These are phyloP conservation scores for Spheniscus humboldti DNA, from an alignment of 2,797 vertebrate genomes.

Conservation along the genomic window DNA sequence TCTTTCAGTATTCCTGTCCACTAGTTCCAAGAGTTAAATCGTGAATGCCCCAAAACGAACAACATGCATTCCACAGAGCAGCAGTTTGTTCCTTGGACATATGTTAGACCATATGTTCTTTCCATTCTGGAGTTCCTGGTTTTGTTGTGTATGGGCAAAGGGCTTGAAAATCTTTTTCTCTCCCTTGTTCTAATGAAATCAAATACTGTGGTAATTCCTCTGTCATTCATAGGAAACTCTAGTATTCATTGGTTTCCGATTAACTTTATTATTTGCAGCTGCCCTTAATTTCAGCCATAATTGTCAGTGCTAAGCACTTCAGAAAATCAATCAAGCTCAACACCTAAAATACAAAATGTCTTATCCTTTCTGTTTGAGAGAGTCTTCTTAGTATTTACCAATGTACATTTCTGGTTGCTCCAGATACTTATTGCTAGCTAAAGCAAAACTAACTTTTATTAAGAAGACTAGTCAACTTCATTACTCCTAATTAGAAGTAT, in stretches of 20 bases:
- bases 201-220: not conserved
- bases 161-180: not conserved
- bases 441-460: not conserved
- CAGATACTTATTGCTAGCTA: not conserved
- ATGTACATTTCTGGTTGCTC: not conserved
- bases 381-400: not conserved
- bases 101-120: slow-evolving; percentile 17
- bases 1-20: not conserved
- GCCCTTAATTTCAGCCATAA: not conserved
- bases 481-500: not conserved
- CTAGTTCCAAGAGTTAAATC: not conserved
- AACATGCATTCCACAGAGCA: not conserved
- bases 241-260: not conserved
- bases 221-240: not conserved
- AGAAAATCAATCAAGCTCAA: not conserved
- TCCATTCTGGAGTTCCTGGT: not conserved
- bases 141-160: not conserved
- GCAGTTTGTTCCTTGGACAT: slow-evolving; percentile 8
- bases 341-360: not conserved
- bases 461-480: not conserved
- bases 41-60: not conserved
- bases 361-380: not conserved
- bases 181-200: not conserved
- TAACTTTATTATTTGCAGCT: not conserved
- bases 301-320: not conserved